Evolutionary conservation across 2,797 vertebrate genomes (phyloP).

Genomic region (Lagodon rhomboides): DNA sequence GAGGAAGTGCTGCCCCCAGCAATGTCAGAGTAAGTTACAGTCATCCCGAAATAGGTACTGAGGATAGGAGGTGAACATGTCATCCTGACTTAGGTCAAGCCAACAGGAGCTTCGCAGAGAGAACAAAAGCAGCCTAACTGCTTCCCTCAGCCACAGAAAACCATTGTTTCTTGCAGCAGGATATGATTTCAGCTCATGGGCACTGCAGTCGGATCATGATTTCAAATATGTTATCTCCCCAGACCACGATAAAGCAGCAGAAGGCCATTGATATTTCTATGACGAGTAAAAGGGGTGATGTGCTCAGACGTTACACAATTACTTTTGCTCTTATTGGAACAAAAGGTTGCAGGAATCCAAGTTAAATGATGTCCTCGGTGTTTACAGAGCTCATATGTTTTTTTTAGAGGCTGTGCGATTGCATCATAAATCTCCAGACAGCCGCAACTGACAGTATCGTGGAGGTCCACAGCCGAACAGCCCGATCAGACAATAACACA

Average conservation of each 20-base stretch:
- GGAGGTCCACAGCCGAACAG: slow-evolving; percentile 38
- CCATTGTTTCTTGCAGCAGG: slow-evolving; percentile 65
- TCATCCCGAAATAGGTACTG: slow-evolving; percentile 84
- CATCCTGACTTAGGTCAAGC: slow-evolving; percentile 80
- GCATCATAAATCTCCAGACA: slow-evolving; percentile 62
- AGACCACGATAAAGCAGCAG: slow-evolving; percentile 16
- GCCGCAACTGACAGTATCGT: slow-evolving; percentile 37
- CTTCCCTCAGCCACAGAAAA: slow-evolving; percentile 59
- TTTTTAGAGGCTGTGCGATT: slow-evolving; percentile 23
- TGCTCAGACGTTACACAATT: slow-evolving; percentile 32
- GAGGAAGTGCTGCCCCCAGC: slow-evolving; percentile 79
- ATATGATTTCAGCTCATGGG: slow-evolving; percentile 50
- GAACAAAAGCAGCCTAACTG: slow-evolving; percentile 76
- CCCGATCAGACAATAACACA: slow-evolving; percentile 38
- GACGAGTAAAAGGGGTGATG: slow-evolving; percentile 24
- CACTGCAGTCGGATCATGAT: slow-evolving; percentile 55
- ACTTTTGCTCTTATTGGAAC: slow-evolving; percentile 7
- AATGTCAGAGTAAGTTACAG: slow-evolving; percentile 85
- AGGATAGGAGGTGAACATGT: slow-evolving; percentile 83
- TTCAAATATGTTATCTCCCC: slow-evolving; percentile 51
- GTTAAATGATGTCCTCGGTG: slow-evolving; percentile 22
- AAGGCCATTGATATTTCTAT: slow-evolving; percentile 43
- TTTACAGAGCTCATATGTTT: slow-evolving; percentile 27
- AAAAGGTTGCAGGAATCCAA: slow-evolving; percentile 34
- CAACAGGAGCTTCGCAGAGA: slow-evolving; percentile 72